Evolutionary conservation across 2,888 invertebrate species (phyloP).

Genomic region (Chironomus tentans): DNA sequence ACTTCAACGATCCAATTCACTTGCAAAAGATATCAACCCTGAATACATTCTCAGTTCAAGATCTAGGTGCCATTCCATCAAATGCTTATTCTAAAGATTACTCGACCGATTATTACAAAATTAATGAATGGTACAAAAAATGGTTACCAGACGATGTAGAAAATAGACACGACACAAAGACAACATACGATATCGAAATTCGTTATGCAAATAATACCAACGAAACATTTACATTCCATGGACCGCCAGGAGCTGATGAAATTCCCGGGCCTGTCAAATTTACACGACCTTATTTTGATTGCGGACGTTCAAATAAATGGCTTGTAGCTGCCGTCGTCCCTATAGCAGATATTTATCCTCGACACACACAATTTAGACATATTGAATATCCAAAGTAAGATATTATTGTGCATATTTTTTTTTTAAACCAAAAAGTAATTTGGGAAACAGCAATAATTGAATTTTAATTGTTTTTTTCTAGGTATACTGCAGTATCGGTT

Average conservation of each 20-base stretch:
- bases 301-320: slow-evolving; percentile 93
- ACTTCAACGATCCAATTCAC: slow-evolving; percentile 94
- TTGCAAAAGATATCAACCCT: slow-evolving; percentile 88
- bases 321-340: slow-evolving; percentile 88
- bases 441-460: background rate
- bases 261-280: slow-evolving; percentile 86
- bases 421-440: background rate
- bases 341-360: slow-evolving; percentile 88
- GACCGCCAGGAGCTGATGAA: slow-evolving; percentile 86
- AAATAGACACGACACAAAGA: slow-evolving; percentile 79
- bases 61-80: slow-evolving; percentile 75
- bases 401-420: too few relatives aligned
- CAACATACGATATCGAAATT: slow-evolving; percentile 88
- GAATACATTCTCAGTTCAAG: slow-evolving; percentile 79
- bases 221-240: slow-evolving; percentile 93
- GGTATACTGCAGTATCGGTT: slow-evolving; percentile 85
- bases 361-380: slow-evolving; percentile 86
- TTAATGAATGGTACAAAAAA: slow-evolving; percentile 85
- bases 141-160: slow-evolving; percentile 86
- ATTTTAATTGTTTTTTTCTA: slow-evolving; percentile 36
- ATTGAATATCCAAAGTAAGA: slow-evolving; percentile 86
- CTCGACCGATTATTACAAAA: slow-evolving; percentile 79
- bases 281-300: slow-evolving; percentile 94
- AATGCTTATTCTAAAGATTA: slow-evolving; percentile 79
- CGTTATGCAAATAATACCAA: slow-evolving; percentile 90